phyloP scores from a whole-genome alignment of 2,888 invertebrate species.

The Aquatica leii region DNA sequence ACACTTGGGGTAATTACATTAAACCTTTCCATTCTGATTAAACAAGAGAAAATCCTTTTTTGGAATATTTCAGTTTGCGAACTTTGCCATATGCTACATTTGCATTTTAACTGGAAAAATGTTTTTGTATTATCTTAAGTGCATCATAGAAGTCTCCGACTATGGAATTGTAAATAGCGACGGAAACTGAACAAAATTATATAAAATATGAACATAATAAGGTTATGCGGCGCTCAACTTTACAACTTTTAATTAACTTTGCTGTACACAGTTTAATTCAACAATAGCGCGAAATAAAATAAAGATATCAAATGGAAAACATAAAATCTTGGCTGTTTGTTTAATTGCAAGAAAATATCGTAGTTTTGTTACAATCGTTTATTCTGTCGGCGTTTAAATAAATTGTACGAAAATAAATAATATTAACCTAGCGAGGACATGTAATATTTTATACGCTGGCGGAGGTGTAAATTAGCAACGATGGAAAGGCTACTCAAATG shows the following conservation, averaged over 20 bases:
- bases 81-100: constrained; percentile 2
- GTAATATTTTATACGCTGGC: constrained; percentile 17
- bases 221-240: constrained; percentile 22
- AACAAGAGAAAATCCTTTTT: constrained; percentile 12
- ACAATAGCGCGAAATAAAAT: constrained; percentile 23
- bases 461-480: constrained; percentile 29
- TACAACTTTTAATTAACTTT: constrained; percentile 33
- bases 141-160: constrained; percentile 12
- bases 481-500: constrained; percentile 25
- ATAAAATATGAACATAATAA: constrained; percentile 23
- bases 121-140: constrained; percentile 7
- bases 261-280: constrained; percentile 24
- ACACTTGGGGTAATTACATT: not conserved
- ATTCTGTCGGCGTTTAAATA: constrained; percentile 9
- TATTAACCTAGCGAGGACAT: not conserved
- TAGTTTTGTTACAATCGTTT: constrained; percentile 2
- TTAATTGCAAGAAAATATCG: constrained; percentile 9
- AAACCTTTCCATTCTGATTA: constrained; percentile 7
- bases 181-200: constrained; percentile 20
- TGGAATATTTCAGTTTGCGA: not conserved
- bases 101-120: constrained; percentile 18
- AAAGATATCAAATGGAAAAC: constrained; percentile 14
- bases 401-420: constrained; percentile 9
- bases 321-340: constrained; percentile 10
- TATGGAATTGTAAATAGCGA: constrained; percentile 13